Evolutionary conservation across 2,113 vertebrate species (phyloP).

Genomic region (Pimephales promelas): DNA sequence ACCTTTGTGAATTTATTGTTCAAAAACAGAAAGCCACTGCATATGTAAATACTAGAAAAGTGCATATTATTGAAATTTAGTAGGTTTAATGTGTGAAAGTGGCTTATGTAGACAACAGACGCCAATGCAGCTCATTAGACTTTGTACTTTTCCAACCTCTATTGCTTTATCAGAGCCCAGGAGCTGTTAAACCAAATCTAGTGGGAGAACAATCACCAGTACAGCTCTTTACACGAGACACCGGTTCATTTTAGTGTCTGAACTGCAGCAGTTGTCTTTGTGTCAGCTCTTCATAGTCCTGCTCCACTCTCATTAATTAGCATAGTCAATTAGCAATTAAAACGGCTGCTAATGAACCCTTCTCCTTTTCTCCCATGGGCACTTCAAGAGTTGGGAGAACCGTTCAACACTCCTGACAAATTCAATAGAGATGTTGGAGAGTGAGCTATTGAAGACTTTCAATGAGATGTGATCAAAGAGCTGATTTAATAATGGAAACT

Average conservation of each 20-base stretch:
- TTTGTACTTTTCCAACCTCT: not conserved
- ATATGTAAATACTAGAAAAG: not conserved
- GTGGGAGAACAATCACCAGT: conserved; percentile 1
- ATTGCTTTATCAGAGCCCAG: not conserved
- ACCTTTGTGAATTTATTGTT: not conserved
- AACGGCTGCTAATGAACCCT: conserved; percentile 22
- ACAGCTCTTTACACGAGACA: conserved; percentile 7
- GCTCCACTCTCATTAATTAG: conserved; percentile 25
- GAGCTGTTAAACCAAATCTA: conserved; percentile 28
- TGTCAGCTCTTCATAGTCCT: conserved; percentile 26
- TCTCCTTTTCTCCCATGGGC: conserved; percentile 12
- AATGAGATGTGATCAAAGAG: not conserved
- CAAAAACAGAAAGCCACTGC: not conserved
- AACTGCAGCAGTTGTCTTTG: conserved; percentile 9
- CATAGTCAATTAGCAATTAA: conserved; percentile 48
- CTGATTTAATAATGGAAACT: not conserved
- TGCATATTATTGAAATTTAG: not conserved
- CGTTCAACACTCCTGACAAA: conserved; percentile 6
- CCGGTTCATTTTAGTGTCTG: not conserved
- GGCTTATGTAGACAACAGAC: not conserved
- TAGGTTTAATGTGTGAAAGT: not conserved
- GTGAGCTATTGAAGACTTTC: not conserved
- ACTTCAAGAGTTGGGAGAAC: not conserved
- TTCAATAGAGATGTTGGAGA: conserved; percentile 32
- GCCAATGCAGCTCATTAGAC: not conserved